phyloP scores from a whole-genome alignment of 2,797 vertebrate species.

The Pterois miles region DNA sequence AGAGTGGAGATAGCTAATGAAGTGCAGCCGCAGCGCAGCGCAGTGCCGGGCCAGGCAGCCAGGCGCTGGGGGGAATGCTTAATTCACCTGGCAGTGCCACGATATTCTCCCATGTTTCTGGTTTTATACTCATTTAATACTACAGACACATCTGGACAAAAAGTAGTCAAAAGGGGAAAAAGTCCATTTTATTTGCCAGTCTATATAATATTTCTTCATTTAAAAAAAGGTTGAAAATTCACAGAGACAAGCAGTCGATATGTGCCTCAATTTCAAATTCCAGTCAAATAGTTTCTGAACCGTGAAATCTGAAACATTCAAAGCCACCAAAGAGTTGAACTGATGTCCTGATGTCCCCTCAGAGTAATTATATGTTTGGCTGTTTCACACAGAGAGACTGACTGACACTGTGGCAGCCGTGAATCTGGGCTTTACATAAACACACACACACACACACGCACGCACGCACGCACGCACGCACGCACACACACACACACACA shows the following conservation, averaged over 20 bases:
- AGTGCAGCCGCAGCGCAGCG: slow-evolving; percentile 52
- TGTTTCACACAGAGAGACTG: not conserved
- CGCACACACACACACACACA: too few species aligned
- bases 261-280: not conserved
- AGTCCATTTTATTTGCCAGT: not conserved
- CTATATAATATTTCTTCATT: slow-evolving; percentile 5
- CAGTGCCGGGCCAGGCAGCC: slow-evolving; percentile 19
- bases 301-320: slow-evolving; percentile 12
- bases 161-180: not conserved
- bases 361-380: slow-evolving; percentile 19
- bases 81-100: slow-evolving; percentile 55
- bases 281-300: slow-evolving; percentile 13
- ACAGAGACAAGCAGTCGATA: not conserved
- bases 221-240: not conserved
- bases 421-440: not conserved
- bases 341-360: slow-evolving; percentile 26
- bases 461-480: too few species aligned
- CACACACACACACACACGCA: not conserved
- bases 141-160: not conserved
- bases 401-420: not conserved
- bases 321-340: not conserved
- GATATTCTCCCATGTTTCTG: slow-evolving; percentile 40
- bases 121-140: slow-evolving; percentile 31
- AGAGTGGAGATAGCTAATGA: slow-evolving; percentile 72
- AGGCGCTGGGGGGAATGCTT: slow-evolving; percentile 16